Base-by-base conservation (phyloP, 2,113 vertebrate species). In the Genyomyrus donnyi region DNA sequence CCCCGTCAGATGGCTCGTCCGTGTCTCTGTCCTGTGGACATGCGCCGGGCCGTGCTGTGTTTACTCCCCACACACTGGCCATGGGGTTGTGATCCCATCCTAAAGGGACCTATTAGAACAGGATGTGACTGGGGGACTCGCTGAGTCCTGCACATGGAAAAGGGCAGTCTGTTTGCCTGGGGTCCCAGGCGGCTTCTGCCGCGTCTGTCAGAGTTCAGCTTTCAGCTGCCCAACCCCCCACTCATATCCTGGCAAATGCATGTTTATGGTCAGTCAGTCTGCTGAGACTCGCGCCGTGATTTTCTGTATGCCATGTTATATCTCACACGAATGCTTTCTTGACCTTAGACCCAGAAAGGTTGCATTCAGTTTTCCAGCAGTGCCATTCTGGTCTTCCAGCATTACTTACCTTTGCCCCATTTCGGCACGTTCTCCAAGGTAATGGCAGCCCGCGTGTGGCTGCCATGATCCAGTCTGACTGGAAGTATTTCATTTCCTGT, bases 401-500 rank as follows among this genome's bases (percentile, higher is more conserved):
- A 42, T 42, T 19, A 42, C 74, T 7, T 42, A 42, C 62, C n/a
- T 4, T 70, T 27, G 7, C n/a, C 10, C 2, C n/a, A 6, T 31
- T 4, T 13, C 0, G 9, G 62, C 11, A 70, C 27, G n/a, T 31
- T 31, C 62, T 70, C 62, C n/a, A 31, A 11, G 62, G 27, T 4
- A 11, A 70, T 13, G n/a, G 62, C 62, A 1, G 62, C 85, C 31
- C n/a, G 8, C 1, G 13, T 80, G 62, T 27, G 19, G 42, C 27
- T 74, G 49, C 15, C 3, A 35, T 42, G 31, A 70, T 52, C 17
- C 50, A 13, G 17, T 56, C 87, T n/a, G 31, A 2, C 50, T 42
- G 50, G 8, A 17, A 88, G 39, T 24, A 4, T 74, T 88, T 88
- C 39, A 88, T 88, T 88, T 88, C 62, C 88, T 74, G 17, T 56